Evolutionary conservation across 2,113 vertebrate genomes (phyloP).

Genomic region (Acanthisitta chloris): DNA sequence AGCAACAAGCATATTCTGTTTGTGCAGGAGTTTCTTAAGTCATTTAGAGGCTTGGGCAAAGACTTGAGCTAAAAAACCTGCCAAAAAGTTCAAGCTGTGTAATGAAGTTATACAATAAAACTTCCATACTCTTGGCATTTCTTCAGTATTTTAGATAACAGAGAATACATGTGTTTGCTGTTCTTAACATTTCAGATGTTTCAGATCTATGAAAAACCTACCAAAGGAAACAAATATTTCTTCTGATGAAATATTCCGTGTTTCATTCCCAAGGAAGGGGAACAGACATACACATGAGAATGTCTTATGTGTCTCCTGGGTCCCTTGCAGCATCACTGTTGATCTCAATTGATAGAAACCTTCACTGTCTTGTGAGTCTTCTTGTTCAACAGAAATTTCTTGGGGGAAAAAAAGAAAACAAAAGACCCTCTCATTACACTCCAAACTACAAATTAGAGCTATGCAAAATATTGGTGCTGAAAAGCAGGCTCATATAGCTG

Average conservation of each 20-base stretch:
- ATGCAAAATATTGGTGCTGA: neutral
- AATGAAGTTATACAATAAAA: neutral
- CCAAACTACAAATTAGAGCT: neutral
- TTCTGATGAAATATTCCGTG: constrained; percentile 49
- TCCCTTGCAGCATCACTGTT: neutral
- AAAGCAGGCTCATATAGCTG: neutral
- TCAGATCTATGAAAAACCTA: constrained; percentile 8
- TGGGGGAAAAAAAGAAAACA: neutral
- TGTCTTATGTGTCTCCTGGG: neutral
- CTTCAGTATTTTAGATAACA: neutral
- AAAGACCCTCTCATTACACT: neutral
- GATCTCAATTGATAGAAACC: constrained; percentile 66
- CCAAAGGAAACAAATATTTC: constrained; percentile 53
- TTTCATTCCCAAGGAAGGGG: constrained; percentile 4
- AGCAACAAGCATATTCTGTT: neutral
- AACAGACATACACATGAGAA: constrained; percentile 45
- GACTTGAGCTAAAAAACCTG: neutral
- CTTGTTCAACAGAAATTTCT: constrained; percentile 45
- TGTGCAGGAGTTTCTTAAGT: neutral
- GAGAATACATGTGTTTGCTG: neutral
- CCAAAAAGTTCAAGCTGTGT: neutral
- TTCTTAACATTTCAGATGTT: neutral
- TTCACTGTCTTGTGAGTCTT: constrained; percentile 15
- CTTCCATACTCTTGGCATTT: neutral
- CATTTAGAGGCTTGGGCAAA: neutral